Percentiles rank a stretch among this genome's conserved stretches.
Evolutionary conservation across 2,888 invertebrate genomes (phyloP).

Genomic region (Limnephilus marmoratus): DNA sequence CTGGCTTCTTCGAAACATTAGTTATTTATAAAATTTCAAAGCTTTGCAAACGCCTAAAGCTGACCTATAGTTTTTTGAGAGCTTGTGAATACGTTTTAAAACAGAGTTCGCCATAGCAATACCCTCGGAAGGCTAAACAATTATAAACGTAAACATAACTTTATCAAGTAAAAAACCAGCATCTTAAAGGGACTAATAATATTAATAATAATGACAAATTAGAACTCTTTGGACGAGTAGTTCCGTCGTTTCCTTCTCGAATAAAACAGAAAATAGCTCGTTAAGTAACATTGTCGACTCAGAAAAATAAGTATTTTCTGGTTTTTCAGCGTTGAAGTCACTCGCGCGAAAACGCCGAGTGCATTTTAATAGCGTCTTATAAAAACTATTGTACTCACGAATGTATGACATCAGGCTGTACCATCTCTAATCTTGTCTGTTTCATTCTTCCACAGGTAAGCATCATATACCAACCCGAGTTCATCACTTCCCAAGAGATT

Average conservation of each 20-base stretch:
- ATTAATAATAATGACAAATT: neutral
- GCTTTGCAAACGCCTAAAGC: neutral
- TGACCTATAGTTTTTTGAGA: neutral
- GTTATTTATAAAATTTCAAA: neutral
- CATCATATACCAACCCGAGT: constrained; percentile 19
- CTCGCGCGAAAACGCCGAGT: constrained; percentile 12
- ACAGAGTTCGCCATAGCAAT: neutral
- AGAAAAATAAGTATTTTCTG: neutral
- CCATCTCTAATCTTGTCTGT: constrained; percentile 56
- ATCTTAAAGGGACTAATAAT: neutral
- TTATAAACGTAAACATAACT: neutral
- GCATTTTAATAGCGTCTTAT: constrained; percentile 34
- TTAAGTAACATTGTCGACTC: neutral
- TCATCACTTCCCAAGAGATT: neutral
- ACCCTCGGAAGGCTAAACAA: neutral
- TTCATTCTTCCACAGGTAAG: constrained; percentile 57
- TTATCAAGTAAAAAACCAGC: neutral
- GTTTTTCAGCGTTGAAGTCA: constrained; percentile 29
- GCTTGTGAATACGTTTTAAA: neutral
- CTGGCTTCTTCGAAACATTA: neutral
- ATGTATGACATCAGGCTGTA: constrained; percentile 49
- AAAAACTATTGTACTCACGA: constrained; percentile 36
- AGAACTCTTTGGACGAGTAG: neutral
- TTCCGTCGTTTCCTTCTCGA: neutral
- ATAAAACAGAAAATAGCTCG: neutral